These are phyloP conservation scores for Anguilla obscura DNA, from an alignment of 2,797 vertebrate genomes.

Conservation along the genomic window DNA sequence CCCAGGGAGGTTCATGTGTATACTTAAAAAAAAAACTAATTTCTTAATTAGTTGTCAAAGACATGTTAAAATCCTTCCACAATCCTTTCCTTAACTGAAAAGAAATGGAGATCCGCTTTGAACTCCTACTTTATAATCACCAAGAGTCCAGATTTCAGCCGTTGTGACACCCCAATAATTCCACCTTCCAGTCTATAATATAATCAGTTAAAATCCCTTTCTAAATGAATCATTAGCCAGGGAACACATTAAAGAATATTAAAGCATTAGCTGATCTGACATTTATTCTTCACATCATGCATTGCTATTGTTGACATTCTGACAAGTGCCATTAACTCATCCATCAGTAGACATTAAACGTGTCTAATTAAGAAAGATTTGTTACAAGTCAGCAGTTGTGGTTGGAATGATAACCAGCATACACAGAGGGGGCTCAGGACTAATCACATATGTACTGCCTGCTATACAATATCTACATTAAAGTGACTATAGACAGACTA, in stretches of 20 bases:
- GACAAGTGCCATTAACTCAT: too few relatives aligned
- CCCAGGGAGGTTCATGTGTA: too few relatives aligned
- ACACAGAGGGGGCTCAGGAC: not conserved
- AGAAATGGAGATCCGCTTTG: not conserved
- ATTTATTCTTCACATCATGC: not conserved
- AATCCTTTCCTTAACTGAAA: not conserved
- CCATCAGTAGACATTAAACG: too few relatives aligned
- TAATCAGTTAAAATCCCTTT: too few relatives aligned
- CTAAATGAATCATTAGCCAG: too few relatives aligned
- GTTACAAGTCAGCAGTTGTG: not conserved
- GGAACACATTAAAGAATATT: too few relatives aligned
- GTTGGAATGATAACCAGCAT: not conserved
- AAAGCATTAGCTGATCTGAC: not conserved
- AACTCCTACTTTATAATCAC: not conserved
- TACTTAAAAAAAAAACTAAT: not conserved
- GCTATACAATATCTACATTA: not conserved
- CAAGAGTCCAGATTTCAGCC: not conserved
- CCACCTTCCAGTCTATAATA: not conserved
- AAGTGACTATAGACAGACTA: not conserved
- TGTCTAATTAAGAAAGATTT: not conserved
- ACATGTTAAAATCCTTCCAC: not conserved
- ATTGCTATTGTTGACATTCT: too few relatives aligned
- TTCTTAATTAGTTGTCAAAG: not conserved
- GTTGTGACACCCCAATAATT: not conserved
- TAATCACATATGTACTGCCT: not conserved